These are phyloP conservation scores for Amphilophus citrinellus DNA, from an alignment of 2,113 vertebrate genomes.

Conservation along the genomic window DNA sequence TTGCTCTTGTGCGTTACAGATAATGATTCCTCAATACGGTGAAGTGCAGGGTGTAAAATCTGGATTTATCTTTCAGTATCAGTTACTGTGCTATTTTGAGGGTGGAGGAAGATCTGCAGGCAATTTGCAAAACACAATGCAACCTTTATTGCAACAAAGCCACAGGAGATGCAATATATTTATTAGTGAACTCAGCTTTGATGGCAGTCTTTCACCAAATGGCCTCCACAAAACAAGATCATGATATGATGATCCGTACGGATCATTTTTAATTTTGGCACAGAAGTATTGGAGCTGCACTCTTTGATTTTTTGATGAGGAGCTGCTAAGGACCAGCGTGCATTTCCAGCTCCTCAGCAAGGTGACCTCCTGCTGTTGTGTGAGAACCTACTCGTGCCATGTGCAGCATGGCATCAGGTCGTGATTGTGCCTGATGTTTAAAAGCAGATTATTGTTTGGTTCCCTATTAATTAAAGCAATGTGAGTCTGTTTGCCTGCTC, in stretches of 20 bases:
- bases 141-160: conserved; percentile 6
- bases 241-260: not conserved
- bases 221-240: not conserved
- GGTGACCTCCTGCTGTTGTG: conserved; percentile 16
- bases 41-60: not conserved
- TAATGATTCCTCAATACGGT: not conserved
- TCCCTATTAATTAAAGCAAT: conserved; percentile 2
- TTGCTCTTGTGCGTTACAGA: not conserved
- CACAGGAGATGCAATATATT: not conserved
- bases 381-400: conserved; percentile 11
- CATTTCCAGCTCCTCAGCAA: not conserved
- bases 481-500: not conserved
- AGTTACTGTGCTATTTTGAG: not conserved
- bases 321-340: conserved; percentile 6
- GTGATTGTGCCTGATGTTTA: not conserved
- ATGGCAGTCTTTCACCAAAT: not conserved
- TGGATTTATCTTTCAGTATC: not conserved
- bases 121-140: not conserved
- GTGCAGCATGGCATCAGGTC: conserved; percentile 5
- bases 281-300: not conserved
- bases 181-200: not conserved
- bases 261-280: not conserved
- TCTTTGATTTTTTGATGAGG: not conserved
- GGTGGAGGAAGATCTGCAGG: not conserved
- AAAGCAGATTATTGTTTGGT: conserved; percentile 2